Evolutionary conservation across 2,113 vertebrate species (phyloP).

Genomic region (Brachionichthys hirsutus): DNA sequence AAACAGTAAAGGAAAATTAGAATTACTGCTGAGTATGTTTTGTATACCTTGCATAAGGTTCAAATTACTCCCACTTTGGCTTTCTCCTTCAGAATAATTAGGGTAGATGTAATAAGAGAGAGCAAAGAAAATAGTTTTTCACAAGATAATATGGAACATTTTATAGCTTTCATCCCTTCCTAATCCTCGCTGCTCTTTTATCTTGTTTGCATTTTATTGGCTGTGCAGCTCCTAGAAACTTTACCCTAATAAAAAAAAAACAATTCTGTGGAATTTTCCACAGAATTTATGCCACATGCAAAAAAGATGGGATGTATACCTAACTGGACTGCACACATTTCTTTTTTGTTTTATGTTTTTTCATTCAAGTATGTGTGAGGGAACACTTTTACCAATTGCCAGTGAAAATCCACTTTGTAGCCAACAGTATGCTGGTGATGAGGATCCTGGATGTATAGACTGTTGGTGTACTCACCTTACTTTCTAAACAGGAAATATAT

Average conservation of each 20-base stretch:
- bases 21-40: conserved; percentile 31
- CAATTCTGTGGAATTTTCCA: conserved; percentile 80
- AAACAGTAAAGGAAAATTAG: conserved; percentile 29
- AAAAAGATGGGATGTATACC: conserved; percentile 69
- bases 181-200: conserved; percentile 81
- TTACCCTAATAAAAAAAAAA: conserved; percentile 82
- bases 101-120: conserved; percentile 70
- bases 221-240: conserved; percentile 80
- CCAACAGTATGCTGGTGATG: conserved; percentile 9
- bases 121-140: conserved; percentile 75
- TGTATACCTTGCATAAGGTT: conserved; percentile 51
- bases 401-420: conserved; percentile 12
- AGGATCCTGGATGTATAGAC: neutral
- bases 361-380: conserved; percentile 24
- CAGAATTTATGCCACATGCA: conserved; percentile 73
- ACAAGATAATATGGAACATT: conserved; percentile 82
- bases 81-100: conserved; percentile 69
- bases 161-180: conserved; percentile 80
- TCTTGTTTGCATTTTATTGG: conserved; percentile 82
- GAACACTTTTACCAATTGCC: conserved; percentile 24
- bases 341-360: conserved; percentile 48
- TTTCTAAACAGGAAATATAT: no score
- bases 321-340: conserved; percentile 48
- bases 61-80: conserved; percentile 50
- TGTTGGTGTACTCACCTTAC: no score